Evolutionary conservation across 2,113 vertebrate genomes (phyloP).

Genomic region (Zosterops lateralis): DNA sequence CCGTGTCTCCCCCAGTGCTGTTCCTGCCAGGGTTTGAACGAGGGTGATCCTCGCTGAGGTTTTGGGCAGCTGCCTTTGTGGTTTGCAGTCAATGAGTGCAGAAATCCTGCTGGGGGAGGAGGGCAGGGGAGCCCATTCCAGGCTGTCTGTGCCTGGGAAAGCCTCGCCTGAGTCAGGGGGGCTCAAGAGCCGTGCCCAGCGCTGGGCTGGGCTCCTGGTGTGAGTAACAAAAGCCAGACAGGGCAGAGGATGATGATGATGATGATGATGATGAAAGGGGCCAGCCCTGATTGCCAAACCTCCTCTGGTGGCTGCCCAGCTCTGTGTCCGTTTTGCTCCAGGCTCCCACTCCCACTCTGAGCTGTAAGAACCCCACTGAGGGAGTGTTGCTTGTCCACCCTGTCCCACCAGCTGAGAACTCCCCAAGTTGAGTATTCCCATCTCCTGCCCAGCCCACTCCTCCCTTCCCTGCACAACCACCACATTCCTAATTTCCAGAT

Average conservation of each 20-base stretch:
- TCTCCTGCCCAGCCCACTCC: neutral
- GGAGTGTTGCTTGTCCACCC: neutral
- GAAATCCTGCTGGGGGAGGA: neutral
- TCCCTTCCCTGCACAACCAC: neutral
- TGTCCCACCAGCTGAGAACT: neutral
- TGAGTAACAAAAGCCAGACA: neutral
- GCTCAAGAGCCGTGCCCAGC: neutral
- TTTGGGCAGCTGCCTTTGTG: slow-evolving; percentile 22
- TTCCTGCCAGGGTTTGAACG: neutral
- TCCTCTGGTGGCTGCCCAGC: neutral
- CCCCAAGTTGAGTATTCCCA: neutral
- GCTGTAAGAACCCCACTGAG: neutral
- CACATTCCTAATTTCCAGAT: neutral
- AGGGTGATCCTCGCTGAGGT: neutral
- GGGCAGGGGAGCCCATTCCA: neutral
- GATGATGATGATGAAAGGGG: neutral
- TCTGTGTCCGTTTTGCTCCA: neutral
- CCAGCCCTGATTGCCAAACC: neutral
- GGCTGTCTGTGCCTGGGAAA: neutral
- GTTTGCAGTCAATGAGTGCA: neutral
- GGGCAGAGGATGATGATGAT: neutral
- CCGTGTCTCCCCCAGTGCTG: neutral
- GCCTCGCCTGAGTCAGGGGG: neutral
- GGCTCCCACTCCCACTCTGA: neutral
- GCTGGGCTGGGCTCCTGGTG: rapidly evolving